phyloP scores from a whole-genome alignment of 2,797 vertebrate species.

The Pipistrellus pygmaeus region DNA sequence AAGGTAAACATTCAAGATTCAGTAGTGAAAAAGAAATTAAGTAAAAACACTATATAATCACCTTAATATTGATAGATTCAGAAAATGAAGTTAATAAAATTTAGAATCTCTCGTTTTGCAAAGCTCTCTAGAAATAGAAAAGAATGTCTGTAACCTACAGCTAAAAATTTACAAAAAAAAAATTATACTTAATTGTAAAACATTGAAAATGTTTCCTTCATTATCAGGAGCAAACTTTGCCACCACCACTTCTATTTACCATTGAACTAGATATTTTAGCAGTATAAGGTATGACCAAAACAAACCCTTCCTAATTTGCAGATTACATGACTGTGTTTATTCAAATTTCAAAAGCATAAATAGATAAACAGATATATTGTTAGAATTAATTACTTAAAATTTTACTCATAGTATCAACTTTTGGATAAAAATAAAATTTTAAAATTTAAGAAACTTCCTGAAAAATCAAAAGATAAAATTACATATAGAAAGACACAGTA shows the following conservation, averaged over 20 bases:
- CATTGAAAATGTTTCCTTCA: not conserved
- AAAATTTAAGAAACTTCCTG: not conserved
- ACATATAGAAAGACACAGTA: not conserved
- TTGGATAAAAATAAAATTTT: not conserved
- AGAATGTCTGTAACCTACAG: not conserved
- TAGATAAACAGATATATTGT: not conserved
- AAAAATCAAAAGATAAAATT: constrained; percentile 18
- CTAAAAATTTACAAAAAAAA: constrained; percentile 10
- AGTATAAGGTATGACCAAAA: not conserved
- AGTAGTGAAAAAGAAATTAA: constrained; percentile 1
- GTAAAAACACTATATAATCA: not conserved
- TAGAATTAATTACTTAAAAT: not conserved
- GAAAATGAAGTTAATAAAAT: constrained; percentile 50
- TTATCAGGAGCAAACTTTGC: not conserved
- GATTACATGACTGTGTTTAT: not conserved
- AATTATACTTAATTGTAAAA: not conserved
- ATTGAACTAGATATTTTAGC: not conserved
- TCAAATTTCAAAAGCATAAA: constrained; percentile 23
- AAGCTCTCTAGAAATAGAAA: constrained; percentile 1
- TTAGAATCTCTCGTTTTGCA: not conserved
- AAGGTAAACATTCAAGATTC: constrained; percentile 22
- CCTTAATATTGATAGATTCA: not conserved
- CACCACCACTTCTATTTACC: not conserved
- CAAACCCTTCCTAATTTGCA: not conserved
- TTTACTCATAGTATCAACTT: not conserved